A percentile compares a stretch with the other conserved stretches of the same genome.
phyloP scores from a whole-genome alignment of 2,888 invertebrate genomes.

The Venusia cambrica region DNA sequence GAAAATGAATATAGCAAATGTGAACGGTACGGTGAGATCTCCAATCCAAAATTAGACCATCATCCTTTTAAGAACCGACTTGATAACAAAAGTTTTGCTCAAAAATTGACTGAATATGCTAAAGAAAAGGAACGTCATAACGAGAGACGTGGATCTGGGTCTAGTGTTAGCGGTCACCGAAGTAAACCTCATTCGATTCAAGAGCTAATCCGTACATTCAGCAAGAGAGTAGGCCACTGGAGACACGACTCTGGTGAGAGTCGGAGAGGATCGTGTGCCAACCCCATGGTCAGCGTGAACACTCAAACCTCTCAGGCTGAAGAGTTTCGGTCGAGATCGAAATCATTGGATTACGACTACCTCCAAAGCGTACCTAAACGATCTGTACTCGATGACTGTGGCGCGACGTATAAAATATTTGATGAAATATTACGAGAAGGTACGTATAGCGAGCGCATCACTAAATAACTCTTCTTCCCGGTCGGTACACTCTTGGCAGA shows the following conservation, averaged over 20 bases:
- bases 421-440: conserved; percentile 85
- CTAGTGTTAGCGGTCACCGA: conserved; percentile 52
- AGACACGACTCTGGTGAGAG: conserved; percentile 80
- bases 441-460: no score
- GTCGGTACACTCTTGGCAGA: no score
- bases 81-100: conserved; percentile 69
- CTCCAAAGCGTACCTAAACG: conserved; percentile 56
- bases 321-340: conserved; percentile 88
- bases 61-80: conserved; percentile 48
- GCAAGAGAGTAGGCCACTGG: conserved; percentile 88
- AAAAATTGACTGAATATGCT: conserved; percentile 59
- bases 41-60: conserved; percentile 57
- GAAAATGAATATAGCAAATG: conserved; percentile 74
- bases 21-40: conserved; percentile 73
- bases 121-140: conserved; percentile 49
- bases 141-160: conserved; percentile 64
- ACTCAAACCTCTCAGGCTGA: conserved; percentile 70
- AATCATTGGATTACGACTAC: conserved; percentile 86
- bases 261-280: conserved; percentile 63
- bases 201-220: conserved; percentile 87
- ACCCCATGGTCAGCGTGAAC: conserved; percentile 67
- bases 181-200: conserved; percentile 87
- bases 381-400: conserved; percentile 86
- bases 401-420: conserved; percentile 90
- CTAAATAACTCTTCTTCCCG: no score